Evolutionary conservation across 2,888 invertebrate species (phyloP).

Genomic region (Copidosoma aretas): DNA sequence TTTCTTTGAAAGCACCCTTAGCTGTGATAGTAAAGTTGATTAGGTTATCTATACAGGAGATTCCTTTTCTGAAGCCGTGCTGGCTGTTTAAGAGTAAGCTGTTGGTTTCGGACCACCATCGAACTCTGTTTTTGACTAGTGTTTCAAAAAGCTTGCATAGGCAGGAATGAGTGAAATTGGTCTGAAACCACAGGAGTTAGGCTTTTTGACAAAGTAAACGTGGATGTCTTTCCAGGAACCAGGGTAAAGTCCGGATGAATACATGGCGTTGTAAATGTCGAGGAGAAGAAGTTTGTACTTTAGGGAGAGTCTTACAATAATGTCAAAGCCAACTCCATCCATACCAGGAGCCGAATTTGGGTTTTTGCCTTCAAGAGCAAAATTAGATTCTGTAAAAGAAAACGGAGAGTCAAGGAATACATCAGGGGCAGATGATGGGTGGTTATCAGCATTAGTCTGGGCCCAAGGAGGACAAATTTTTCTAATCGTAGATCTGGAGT

Average conservation of each 20-base stretch:
- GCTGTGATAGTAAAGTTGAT: not conserved
- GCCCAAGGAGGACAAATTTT: no score
- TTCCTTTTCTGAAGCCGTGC: not conserved
- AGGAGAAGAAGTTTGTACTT: not conserved
- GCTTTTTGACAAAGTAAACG: not conserved
- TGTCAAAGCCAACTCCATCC: not conserved
- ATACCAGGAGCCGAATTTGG: no score
- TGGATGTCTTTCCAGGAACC: not conserved
- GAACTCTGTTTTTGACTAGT: not conserved
- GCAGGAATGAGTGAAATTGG: not conserved
- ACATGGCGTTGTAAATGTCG: not conserved
- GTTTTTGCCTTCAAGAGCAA: no score
- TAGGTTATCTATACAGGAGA: not conserved
- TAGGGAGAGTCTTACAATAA: not conserved
- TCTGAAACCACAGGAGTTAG: not conserved
- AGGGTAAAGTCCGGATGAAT: not conserved
- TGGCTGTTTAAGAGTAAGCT: not conserved
- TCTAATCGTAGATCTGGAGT: no score
- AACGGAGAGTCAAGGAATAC: no score
- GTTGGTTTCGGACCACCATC: not conserved
- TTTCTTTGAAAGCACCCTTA: not conserved
- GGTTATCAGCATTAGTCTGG: no score
- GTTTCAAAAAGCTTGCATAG: constrained; percentile 1
- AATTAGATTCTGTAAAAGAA: no score
- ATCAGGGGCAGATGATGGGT: no score